Base-by-base conservation (phyloP, 1,140 invertebrate genomes). In the Calycopis cecrops region DNA sequence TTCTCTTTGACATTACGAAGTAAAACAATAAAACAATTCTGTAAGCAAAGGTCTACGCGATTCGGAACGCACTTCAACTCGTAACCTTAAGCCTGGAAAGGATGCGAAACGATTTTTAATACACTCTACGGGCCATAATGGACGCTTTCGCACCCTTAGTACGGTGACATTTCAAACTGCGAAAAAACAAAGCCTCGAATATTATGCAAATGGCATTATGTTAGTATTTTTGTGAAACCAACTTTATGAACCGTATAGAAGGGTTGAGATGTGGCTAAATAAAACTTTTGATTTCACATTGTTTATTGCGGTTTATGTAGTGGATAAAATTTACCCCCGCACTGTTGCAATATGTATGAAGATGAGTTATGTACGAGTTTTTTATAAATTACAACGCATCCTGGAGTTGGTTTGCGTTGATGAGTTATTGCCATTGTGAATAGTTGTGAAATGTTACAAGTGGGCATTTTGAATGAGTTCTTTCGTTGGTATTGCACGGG, bases 131-230 rank as follows among this genome's bases (percentile, higher is more conserved):
- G 79, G 78, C 80, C 66, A 65, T 85, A 76, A 82, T 85, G 76
- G 78, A 67, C 69, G 67, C 79, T 78, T 82, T 82, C 73, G 69
- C 79, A 82, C 84, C 81, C 84, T 68, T 67, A 59, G 52, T 74
- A 77, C 70, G 84, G 79, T 87, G 84, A 87, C 84, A 87, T 87
- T 87, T 87, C 76, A 82, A 74, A 84, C 77, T 80, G 83, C 79
- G 79, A 81, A 85, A 86, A 86, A 86, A 84, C 78, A 84, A 86
- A 73, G 76, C 73, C 71, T 50, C 57, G 73, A 81, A 86, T 72
- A 85, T 83, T 87, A 87, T 87, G 84, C 84, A 87, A 87, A 87
- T 87, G 81, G 69, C 79, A 79, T 79, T 79, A 82, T 87, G 84
- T 85, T 85, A 76, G 81, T 72, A 72, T 70, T 72, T 82, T 79